Conservation (phyloP, 2,113 vertebrate genomes). For the Peromyscus polionotus region DNA sequence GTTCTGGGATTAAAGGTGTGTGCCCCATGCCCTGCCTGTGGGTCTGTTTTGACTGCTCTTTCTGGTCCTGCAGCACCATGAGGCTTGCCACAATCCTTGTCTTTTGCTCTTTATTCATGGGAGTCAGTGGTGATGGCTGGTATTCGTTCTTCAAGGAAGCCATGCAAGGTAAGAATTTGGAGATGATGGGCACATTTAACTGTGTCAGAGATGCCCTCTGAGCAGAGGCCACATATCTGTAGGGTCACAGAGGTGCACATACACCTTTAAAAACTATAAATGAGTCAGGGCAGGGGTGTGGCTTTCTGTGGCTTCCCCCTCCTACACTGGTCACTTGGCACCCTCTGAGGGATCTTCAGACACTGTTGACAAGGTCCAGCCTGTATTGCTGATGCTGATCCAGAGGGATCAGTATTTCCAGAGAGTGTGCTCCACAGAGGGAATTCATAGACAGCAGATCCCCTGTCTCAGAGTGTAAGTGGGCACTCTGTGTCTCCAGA, state of each 20-base stretch:
- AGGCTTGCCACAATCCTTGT: not conserved
- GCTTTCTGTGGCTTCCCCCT: not conserved
- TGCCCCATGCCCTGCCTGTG: no score
- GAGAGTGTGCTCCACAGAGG: not conserved
- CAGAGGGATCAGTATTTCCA: not conserved
- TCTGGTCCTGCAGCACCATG: not conserved
- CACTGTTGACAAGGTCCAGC: not conserved
- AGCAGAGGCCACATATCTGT: not conserved
- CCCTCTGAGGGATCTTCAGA: not conserved
- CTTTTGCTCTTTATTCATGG: not conserved
- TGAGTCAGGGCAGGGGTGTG: not conserved
- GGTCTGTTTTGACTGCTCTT: not conserved
- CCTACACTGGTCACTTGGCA: not conserved
- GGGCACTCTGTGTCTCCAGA: not conserved
- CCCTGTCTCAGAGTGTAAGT: not conserved
- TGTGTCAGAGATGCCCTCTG: not conserved
- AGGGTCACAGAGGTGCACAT: not conserved
- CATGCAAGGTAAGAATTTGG: constrained; percentile 7
- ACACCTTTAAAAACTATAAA: not conserved
- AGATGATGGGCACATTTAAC: not conserved
- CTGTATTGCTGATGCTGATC: not conserved
- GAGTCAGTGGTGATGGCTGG: constrained; percentile 21
- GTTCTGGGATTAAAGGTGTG: not conserved
- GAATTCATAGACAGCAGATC: not conserved
- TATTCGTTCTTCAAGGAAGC: constrained; percentile 46